phyloP scores from a whole-genome alignment of 2,797 vertebrate genomes.

The Sardinella longiceps region DNA sequence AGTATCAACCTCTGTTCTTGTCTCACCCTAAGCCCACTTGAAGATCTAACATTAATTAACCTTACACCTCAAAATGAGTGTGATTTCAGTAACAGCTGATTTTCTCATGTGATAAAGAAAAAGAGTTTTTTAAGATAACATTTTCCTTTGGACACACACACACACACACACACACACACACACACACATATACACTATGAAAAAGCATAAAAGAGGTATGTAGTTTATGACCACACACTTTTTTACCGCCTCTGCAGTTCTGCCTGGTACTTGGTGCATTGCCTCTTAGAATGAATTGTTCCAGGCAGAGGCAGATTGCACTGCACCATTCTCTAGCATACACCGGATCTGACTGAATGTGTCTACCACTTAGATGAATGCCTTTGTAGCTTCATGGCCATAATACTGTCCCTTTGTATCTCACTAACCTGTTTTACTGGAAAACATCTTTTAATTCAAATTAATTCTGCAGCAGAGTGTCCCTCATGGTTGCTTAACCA shows the following conservation, averaged over 20 bases:
- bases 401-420: neutral
- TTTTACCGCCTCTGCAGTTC: slow-evolving; percentile 7
- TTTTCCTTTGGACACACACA: neutral
- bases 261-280: neutral
- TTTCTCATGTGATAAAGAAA: too few relatives aligned
- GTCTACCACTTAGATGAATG: neutral
- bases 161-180: slow-evolving; percentile 26
- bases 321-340: slow-evolving; percentile 15
- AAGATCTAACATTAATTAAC: too few relatives aligned
- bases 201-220: neutral
- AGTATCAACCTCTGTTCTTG: too few relatives aligned
- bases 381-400: neutral
- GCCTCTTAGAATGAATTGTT: slow-evolving; percentile 11
- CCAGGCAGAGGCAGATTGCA: slow-evolving; percentile 12
- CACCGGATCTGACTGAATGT: slow-evolving; percentile 33
- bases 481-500: neutral
- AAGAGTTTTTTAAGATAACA: too few relatives aligned
- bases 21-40: too few relatives aligned
- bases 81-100: too few relatives aligned
- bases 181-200: neutral
- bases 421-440: neutral
- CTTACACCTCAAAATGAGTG: too few relatives aligned
- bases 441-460: neutral
- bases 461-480: neutral
- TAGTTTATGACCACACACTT: slow-evolving; percentile 15